These are phyloP conservation scores for Spinibarbus caldwelli DNA, from an alignment of 2,797 vertebrate species.

Conservation along the genomic window DNA sequence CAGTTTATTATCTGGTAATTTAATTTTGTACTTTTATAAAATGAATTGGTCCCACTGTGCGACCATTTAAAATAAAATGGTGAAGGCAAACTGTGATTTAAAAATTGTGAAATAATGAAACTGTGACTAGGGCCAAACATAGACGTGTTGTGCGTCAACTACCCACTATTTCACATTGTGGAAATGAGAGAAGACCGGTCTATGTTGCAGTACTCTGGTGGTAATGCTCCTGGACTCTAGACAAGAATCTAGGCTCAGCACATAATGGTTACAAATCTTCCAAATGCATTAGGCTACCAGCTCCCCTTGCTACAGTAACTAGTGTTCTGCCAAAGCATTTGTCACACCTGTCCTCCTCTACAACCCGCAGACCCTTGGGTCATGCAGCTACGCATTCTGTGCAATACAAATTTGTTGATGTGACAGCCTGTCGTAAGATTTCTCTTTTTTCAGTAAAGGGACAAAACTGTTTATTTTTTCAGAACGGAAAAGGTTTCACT, in stretches of 20 bases:
- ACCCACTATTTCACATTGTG: neutral
- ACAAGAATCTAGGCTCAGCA: conserved; percentile 21
- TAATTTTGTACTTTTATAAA: neutral
- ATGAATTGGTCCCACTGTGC: neutral
- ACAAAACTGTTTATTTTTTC: neutral
- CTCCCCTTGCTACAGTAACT: conserved; percentile 7
- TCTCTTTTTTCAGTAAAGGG: neutral
- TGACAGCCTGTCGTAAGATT: conserved; percentile 4
- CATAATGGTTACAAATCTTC: conserved; percentile 22
- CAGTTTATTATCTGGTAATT: neutral
- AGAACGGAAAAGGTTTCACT: neutral
- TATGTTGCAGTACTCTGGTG: neutral
- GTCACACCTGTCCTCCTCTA: conserved; percentile 40
- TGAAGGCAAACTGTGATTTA: neutral
- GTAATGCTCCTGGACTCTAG: conserved; percentile 37
- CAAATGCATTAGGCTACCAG: conserved; percentile 21
- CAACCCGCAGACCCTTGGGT: conserved; percentile 27
- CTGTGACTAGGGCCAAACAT: neutral
- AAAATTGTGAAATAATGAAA: neutral
- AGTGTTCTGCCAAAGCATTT: conserved; percentile 36
- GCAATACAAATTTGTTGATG: conserved; percentile 19
- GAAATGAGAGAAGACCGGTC: neutral
- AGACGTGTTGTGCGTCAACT: too few species aligned
- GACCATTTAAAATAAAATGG: neutral
- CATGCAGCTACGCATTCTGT: conserved; percentile 11